Percentiles rank a stretch among this genome's conserved stretches.
These are phyloP conservation scores for Cnemophilus loriae DNA, from an alignment of 2,113 vertebrate genomes.

Conservation along the genomic window DNA sequence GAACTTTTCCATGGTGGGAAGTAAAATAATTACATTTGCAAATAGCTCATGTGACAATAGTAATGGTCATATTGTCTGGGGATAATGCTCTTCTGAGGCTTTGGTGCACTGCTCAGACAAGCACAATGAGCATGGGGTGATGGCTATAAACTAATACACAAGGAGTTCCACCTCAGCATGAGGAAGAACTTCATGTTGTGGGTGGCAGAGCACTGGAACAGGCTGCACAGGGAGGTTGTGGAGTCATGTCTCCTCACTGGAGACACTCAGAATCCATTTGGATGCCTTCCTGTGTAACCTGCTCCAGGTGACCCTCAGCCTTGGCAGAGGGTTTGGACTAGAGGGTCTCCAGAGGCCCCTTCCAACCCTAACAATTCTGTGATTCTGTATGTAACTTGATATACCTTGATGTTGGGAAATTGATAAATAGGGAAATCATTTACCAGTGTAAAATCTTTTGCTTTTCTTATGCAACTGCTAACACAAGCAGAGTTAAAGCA, in stretches of 20 bases:
- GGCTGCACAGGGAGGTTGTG: background rate
- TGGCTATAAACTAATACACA: background rate
- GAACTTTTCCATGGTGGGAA: background rate
- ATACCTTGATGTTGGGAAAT: background rate
- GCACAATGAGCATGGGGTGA: background rate
- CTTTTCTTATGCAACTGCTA: background rate
- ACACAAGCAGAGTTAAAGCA: background rate
- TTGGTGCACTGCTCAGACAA: background rate
- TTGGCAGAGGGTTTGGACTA: background rate
- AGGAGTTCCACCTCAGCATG: background rate
- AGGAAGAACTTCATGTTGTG: background rate
- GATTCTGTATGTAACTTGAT: background rate
- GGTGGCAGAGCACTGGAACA: background rate
- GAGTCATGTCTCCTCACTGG: background rate
- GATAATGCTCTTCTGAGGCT: background rate
- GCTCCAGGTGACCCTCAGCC: background rate
- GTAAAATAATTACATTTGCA: background rate
- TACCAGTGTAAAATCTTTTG: background rate
- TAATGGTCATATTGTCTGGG: background rate
- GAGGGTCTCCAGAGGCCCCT: background rate
- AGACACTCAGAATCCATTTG: background rate
- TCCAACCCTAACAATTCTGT: background rate
- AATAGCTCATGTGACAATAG: background rate
- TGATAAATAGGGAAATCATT: background rate
- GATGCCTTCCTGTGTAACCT: background rate